phyloP scores from a whole-genome alignment of 37 sponge, comb jelly and placozoan genomes.

The Halichondria panicea region DNA sequence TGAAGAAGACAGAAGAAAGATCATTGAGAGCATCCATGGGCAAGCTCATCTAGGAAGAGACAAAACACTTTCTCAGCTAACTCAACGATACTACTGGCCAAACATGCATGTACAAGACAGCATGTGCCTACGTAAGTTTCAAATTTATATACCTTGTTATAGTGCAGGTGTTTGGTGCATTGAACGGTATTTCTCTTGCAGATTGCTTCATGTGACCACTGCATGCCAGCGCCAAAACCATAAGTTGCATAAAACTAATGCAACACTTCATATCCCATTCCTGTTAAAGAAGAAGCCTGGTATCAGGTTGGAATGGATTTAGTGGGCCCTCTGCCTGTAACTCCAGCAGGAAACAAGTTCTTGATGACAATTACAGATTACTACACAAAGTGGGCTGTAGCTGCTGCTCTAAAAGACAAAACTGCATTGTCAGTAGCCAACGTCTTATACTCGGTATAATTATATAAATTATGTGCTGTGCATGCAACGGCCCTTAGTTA shows the following conservation, averaged over 20 bases:
- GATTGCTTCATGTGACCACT: too few relatives aligned
- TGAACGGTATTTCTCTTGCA: too few relatives aligned
- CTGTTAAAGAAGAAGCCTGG: constrained; percentile 28
- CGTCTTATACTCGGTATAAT: constrained; percentile 16
- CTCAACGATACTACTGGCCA: too few relatives aligned
- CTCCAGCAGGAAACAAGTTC: constrained; percentile 34
- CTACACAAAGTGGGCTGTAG: constrained; percentile 60
- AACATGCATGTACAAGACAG: too few relatives aligned
- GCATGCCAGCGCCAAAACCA: constrained; percentile 10
- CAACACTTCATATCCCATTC: constrained; percentile 34
- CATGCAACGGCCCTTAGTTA: neutral
- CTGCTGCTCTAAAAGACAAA: constrained; percentile 34
- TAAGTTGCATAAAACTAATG: constrained; percentile 10
- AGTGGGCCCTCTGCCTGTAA: constrained; percentile 20
- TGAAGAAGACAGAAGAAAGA: too few relatives aligned
- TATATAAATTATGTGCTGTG: neutral
- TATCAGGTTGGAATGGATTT: constrained; percentile 46
- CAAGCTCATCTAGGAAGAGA: too few relatives aligned
- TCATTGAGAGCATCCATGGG: too few relatives aligned
- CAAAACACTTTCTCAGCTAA: too few relatives aligned
- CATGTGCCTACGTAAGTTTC: too few relatives aligned
- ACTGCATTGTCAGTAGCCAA: constrained; percentile 22
- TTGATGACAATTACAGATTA: constrained; percentile 35
- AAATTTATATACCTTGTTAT: too few relatives aligned
- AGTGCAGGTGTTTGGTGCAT: too few relatives aligned